Evolutionary conservation across 2,888 invertebrate species (phyloP), one percentile per base, ranked within the genome.

Genomic region (Perizoma flavofasciatum): DNA sequence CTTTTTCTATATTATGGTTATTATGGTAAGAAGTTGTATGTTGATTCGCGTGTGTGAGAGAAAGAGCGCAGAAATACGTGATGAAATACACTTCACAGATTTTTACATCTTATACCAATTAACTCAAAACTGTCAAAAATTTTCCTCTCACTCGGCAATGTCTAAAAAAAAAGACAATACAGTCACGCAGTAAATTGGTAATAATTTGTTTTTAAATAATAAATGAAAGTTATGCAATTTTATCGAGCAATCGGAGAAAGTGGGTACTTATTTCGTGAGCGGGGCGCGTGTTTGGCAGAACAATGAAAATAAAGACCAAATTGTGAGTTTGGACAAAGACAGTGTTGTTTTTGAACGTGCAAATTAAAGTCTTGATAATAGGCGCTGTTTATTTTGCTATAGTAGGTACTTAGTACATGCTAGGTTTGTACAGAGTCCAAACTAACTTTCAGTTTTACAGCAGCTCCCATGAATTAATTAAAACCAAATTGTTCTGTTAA

Each of bases 171-270:
- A 10, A 48, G 8, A 9, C n/a, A 22, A 37, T 58, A 52, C 58
- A 58, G 44, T 58, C 48, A 52, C 58, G 58, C 52, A 11, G 44
- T 9, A 58, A 58, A 58, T 11, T 10, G 11, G 40, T 52, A 52
- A 35, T 49, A 49, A 53, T 43, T 53, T 22, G 33, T 45, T 53
- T 45, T 22, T 47, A 61, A 44, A 54, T 51, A 53, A 56, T 41
- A 39, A 61, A 49, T 22, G 41, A 60, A 52, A 49, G 48, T 55
- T 41, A 60, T 48, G 47, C 49, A 44, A 59, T 49, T 43, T 45
- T 59, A 53, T 59, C 59, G 40, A 10, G 7, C 49, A 49, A 59
- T 59, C 53, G 35, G 59, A 59, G 59, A 59, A 59, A 59, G 59
- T 49, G 5, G 7, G 37, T 37, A 37, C 37, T 6, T 22, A 49